Conservation (phyloP, 2,113 vertebrate species). For the Pao palembangensis region DNA sequence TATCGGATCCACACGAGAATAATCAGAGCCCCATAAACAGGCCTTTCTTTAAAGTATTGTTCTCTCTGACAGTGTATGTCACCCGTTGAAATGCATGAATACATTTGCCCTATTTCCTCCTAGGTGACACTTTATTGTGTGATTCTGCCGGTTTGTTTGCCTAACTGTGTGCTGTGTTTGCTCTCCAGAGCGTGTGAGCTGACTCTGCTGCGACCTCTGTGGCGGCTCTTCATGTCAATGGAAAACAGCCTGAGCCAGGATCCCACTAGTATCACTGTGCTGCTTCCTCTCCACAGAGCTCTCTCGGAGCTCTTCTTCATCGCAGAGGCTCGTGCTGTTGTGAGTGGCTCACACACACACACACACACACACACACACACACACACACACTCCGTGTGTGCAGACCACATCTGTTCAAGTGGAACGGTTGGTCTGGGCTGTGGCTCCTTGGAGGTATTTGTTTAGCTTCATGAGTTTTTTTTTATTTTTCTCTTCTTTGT, state of each 20-base stretch:
- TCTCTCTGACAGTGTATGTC: too few relatives aligned
- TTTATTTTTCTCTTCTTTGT: constrained; percentile 1
- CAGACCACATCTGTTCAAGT: not conserved
- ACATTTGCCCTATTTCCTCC: not conserved
- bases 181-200: constrained; percentile 85
- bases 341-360: constrained; percentile 65
- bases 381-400: not conserved
- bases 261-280: constrained; percentile 80
- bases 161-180: constrained; percentile 6
- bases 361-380: not conserved
- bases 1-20: too few relatives aligned
- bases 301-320: constrained; percentile 95
- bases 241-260: constrained; percentile 83
- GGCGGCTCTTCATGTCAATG: constrained; percentile 92
- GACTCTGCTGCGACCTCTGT: constrained; percentile 87
- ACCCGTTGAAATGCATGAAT: too few relatives aligned
- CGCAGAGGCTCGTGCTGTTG: constrained; percentile 86
- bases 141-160: not conserved
- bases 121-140: not conserved
- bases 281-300: constrained; percentile 91
- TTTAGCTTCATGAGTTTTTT: not conserved
- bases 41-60: too few relatives aligned
- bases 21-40: too few relatives aligned
- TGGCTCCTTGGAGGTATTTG: constrained; percentile 8
- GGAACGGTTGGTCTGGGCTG: not conserved